Percentiles rank a stretch among this genome's conserved stretches.
Conservation (phyloP, 2,797 vertebrate species). For the Cephalopachus bancanus region DNA sequence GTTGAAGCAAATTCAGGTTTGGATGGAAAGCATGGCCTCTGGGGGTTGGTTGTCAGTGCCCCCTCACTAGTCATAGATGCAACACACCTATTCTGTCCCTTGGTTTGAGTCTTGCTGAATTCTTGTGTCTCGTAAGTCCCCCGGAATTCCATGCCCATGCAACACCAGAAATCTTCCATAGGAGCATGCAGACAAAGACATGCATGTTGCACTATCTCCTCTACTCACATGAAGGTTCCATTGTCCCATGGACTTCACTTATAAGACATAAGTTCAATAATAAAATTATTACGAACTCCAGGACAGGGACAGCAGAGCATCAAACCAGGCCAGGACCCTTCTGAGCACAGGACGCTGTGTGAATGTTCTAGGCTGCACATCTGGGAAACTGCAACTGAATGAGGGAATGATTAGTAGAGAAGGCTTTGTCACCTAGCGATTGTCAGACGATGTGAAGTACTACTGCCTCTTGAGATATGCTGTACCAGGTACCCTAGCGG, state of each 20-base stretch:
- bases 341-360: rapidly evolving
- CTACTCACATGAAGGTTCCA: neutral
- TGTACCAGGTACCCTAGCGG: neutral
- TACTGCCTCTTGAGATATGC: neutral
- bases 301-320: neutral
- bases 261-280: neutral
- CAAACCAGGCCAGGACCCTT: neutral
- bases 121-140: neutral
- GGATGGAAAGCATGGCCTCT: neutral
- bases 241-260: neutral
- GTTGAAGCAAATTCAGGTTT: neutral
- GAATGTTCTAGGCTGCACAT: neutral
- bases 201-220: neutral
- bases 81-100: neutral
- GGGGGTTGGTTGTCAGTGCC: neutral
- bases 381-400: neutral
- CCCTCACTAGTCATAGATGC: neutral
- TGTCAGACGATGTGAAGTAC: neutral
- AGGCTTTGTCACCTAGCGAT: neutral
- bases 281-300: neutral
- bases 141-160: neutral
- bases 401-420: neutral
- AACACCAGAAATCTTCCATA: neutral
- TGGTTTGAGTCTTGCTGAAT: neutral
- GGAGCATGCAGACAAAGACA: neutral